Percentiles rank a stretch among this genome's conserved stretches.
Evolutionary conservation across 2,113 vertebrate genomes (phyloP).

Genomic region (Hepsetus odoe): DNA sequence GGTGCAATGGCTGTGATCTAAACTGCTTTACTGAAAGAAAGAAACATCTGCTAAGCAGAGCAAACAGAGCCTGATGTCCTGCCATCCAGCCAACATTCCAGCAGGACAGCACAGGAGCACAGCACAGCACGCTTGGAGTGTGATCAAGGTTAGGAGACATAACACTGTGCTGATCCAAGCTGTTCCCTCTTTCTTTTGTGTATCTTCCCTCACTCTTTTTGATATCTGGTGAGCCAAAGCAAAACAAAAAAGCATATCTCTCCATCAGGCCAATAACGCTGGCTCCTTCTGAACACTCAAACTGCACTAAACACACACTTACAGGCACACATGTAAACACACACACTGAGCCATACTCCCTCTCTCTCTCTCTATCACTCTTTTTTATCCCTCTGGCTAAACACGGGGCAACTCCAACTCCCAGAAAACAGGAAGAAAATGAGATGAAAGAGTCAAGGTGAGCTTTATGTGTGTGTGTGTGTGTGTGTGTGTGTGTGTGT

Average conservation of each 20-base stretch:
- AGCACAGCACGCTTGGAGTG: neutral
- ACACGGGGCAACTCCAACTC: neutral
- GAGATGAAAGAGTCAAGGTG: conserved; percentile 3
- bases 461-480: neutral
- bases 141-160: neutral
- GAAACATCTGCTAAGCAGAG: conserved; percentile 12
- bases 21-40: neutral
- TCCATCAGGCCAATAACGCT: neutral
- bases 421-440: neutral
- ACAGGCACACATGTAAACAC: neutral
- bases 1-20: neutral
- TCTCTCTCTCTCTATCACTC: neutral
- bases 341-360: neutral
- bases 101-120: neutral
- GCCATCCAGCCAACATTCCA: neutral
- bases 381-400: neutral
- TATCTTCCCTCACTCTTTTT: neutral
- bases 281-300: neutral
- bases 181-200: neutral
- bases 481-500: neutral
- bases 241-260: neutral
- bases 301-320: neutral
- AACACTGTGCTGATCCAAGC: neutral
- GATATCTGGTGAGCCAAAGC: neutral
- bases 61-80: neutral